These are phyloP conservation scores for Scaeva pyrastri DNA, from an alignment of 2,888 invertebrate genomes.

Conservation along the genomic window DNA sequence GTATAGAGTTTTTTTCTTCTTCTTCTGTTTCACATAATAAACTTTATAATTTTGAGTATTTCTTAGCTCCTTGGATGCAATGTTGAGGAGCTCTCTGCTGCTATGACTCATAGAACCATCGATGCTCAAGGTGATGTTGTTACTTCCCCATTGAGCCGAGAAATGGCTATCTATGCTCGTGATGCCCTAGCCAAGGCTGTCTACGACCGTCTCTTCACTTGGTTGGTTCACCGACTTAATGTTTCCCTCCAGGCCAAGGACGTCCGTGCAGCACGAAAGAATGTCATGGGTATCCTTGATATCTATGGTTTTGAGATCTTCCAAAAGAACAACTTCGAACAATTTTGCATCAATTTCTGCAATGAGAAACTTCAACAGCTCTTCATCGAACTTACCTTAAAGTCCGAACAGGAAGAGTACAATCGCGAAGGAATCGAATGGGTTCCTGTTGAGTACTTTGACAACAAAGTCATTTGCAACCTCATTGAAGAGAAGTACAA, in stretches of 20 bases:
- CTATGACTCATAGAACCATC: constrained; percentile 93
- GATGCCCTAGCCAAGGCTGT: constrained; percentile 96
- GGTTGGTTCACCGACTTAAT: constrained; percentile 94
- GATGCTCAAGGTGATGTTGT: constrained; percentile 94
- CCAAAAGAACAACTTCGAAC: constrained; percentile 91
- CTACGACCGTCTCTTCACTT: constrained; percentile 95
- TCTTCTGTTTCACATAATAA: background rate
- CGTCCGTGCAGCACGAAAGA: constrained; percentile 84
- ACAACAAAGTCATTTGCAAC: constrained; percentile 97
- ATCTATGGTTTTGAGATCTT: constrained; percentile 98
- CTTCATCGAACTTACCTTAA: constrained; percentile 95
- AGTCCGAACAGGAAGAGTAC: constrained; percentile 97
- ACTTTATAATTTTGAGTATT: constrained; percentile 1
- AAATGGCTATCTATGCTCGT: constrained; percentile 93
- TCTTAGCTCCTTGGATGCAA: constrained; percentile 90
- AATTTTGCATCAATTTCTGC: constrained; percentile 98
- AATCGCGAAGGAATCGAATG: constrained; percentile 95
- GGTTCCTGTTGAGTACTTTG: constrained; percentile 95
- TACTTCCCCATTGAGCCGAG: constrained; percentile 91
- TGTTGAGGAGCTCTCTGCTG: constrained; percentile 87
- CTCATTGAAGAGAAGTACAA: constrained; percentile 95
- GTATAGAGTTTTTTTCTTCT: constrained; percentile 84
- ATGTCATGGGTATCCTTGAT: constrained; percentile 95
- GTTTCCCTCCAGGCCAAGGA: constrained; percentile 88
- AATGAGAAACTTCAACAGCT: constrained; percentile 97